Evolutionary conservation across 2,113 vertebrate species (phyloP), one percentile per base, ranked within the genome.

Genomic region (Embiotoca jacksoni): DNA sequence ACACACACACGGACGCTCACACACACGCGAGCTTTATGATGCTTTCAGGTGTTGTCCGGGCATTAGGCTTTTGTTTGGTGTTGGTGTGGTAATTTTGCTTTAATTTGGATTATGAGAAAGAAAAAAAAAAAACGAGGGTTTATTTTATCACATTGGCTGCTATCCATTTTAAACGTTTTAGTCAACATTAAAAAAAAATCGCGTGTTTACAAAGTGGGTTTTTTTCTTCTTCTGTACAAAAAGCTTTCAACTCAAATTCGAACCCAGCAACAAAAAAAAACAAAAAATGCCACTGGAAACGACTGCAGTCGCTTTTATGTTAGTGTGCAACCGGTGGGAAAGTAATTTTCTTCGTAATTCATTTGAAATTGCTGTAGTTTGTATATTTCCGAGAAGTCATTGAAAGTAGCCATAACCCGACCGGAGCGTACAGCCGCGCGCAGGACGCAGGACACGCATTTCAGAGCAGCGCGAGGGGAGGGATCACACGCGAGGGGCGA

Each of bases 401-500:
- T 86, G 78, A 92, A 92, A 3, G 78, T 6, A 35, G 57, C 86
- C 68, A 80, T 58, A 84, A 60, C 39, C 80, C 80, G 81, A 80
- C 56, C 78, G 10, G 44, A 62, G 68, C 39, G 1, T 13, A 35
- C 35, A 41, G 57, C 10, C 39, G 57, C 63, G 56, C 72, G 35
- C 58, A 7, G 49, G 60, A n/a, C 76, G 23, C 23, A 23, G 23
- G 23, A 44, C 56, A 61, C 49, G 50, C 70, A 57, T 75, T 53
- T 35, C 57, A 55, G 73, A 32, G 75, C n/a, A 23, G 65, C 35
- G 60, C 15, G 81, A 80, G 68, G 78, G 86, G 89, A 83, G 87
- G 89, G 89, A 78, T 90, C 88, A 85, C 89, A 90, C 85, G 89
- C 89, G 78, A 90, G 44, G 86, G 84, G 86, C 86, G 82, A 66